A percentile compares a stretch with the other conserved stretches of the same genome.
Conservation (phyloP, 2,797 vertebrate genomes). For the Carcharodon carcharias region DNA sequence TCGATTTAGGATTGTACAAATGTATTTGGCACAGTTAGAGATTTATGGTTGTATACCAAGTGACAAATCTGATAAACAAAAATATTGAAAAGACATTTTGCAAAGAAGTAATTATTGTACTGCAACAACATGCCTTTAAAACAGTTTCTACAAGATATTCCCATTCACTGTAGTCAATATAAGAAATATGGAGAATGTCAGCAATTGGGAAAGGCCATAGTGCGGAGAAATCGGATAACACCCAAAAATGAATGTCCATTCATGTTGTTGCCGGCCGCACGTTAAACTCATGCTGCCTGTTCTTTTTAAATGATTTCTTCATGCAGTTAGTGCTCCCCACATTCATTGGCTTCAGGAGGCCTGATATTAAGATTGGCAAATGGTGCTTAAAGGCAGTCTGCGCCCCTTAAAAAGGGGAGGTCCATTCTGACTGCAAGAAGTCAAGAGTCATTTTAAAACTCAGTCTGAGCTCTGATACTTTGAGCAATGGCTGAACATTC, state of each 20-base stretch:
- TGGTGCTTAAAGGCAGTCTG: too few relatives aligned
- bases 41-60: not conserved
- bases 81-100: not conserved
- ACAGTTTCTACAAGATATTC: not conserved
- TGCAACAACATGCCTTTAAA: not conserved
- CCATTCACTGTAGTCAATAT: not conserved
- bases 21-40: not conserved
- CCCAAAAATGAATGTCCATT: not conserved
- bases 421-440: not conserved
- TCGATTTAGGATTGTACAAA: not conserved
- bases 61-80: slow-evolving; percentile 7
- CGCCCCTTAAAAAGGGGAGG: not conserved
- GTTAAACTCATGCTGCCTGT: not conserved
- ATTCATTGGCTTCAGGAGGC: not conserved
- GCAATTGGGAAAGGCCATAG: not conserved
- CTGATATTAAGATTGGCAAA: not conserved
- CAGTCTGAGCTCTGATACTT: not conserved
- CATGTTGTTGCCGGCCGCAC: not conserved
- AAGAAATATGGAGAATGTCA: not conserved
- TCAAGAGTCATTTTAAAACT: not conserved
- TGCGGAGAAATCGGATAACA: not conserved
- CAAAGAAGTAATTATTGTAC: not conserved
- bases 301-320: not conserved
- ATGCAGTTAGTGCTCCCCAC: not conserved
- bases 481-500: not conserved